Evolutionary conservation across 2,113 vertebrate species (phyloP), one percentile per base, ranked within the genome.

Genomic region (Polypterus bichir): DNA sequence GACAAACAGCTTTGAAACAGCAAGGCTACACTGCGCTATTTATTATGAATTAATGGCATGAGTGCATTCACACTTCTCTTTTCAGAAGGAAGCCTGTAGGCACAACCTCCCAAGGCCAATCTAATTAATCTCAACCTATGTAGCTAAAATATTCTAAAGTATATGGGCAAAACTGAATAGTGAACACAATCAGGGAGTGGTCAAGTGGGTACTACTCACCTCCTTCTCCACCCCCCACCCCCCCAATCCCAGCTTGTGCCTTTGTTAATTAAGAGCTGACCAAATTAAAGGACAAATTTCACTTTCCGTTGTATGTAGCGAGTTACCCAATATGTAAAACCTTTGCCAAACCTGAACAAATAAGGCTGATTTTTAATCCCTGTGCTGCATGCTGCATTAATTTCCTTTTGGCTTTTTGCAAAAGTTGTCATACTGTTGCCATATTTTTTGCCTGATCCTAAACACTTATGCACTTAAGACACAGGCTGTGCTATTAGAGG

Each of bases 71-170:
- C 81, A 79, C 80, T 74, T 81, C 71, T 70, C 70, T 75, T 82
- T 85, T 81, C 82, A 79, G 72, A 75, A 71, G 76, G 74, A 80
- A 67, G 77, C 74, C 81, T 79, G 72, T 7, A 72, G 81, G 83
- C 79, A 81, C 79, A 82, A 76, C 75, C 78, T 89, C 81, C 76
- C 76, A 74, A 73, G 73, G 81, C 71, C 76, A 77, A 81, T 78
- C 84, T 88, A 88, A 92, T 87, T 88, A 88, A 86, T 82, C 81
- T 78, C 79, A 81, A 81, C 80, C 76, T 63, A 70, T 77, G 73
- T 78, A 84, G 79, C 78, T 82, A 80, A 81, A 80, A 77, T 77
- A 77, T 57, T 54, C 68, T 66, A 61, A 5, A 76, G 73, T 83
- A 75, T 68, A 64, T 70, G 48, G 66, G 72, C 69, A 70, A 78